Percentiles rank a stretch among this genome's conserved stretches.
These are phyloP conservation scores for Sphaerophoria taeniata DNA, from an alignment of 2,888 invertebrate genomes.

Conservation along the genomic window DNA sequence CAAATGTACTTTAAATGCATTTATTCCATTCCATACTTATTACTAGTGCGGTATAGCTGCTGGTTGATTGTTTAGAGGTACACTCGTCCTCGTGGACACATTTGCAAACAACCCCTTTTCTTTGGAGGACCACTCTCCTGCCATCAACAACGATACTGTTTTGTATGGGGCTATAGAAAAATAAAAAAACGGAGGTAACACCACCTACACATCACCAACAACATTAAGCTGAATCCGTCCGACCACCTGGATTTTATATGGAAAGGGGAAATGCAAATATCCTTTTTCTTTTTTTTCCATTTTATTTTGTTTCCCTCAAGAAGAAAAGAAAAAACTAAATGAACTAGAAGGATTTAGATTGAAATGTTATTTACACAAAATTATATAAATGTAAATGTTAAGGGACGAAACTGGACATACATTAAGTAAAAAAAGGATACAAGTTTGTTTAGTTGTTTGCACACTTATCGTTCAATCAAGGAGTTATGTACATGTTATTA, in stretches of 20 bases:
- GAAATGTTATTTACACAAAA: slow-evolving; percentile 58
- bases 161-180: background rate
- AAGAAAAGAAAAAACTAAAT: slow-evolving; percentile 48
- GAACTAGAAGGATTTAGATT: slow-evolving; percentile 66
- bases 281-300: slow-evolving; percentile 52
- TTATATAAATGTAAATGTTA: slow-evolving; percentile 4
- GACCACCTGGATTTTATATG: slow-evolving; percentile 47
- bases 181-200: slow-evolving; percentile 41
- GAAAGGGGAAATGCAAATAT: slow-evolving; percentile 71
- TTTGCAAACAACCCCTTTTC: slow-evolving; percentile 70
- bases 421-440: slow-evolving; percentile 10
- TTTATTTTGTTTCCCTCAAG: background rate
- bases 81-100: slow-evolving; percentile 73
- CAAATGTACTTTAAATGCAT: slow-evolving; percentile 75
- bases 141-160: slow-evolving; percentile 4
- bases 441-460: slow-evolving; percentile 59
- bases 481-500: background rate
- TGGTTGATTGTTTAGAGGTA: slow-evolving; percentile 32
- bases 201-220: slow-evolving; percentile 60
- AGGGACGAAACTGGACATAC: slow-evolving; percentile 48
- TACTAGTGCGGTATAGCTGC: slow-evolving; percentile 13
- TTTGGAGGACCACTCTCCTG: slow-evolving; percentile 60
- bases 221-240: slow-evolving; percentile 5
- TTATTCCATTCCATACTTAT: slow-evolving; percentile 73
- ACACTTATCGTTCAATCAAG: slow-evolving; percentile 52